Conservation (phyloP, 2,797 vertebrate species). For the Oreortyx pictus region DNA sequence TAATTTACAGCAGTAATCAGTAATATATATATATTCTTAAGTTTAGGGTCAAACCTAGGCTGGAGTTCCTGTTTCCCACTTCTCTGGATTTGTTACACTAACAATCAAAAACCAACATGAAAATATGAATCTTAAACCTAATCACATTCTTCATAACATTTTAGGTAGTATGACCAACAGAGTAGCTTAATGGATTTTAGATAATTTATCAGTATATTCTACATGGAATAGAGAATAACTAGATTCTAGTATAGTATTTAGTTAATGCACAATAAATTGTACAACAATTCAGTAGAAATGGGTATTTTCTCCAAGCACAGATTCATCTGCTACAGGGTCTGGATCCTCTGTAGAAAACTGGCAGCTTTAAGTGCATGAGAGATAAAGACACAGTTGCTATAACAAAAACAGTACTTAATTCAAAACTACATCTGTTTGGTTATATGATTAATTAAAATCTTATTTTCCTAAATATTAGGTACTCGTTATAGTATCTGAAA, state of each 20-base stretch:
- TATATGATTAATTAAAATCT: not conserved
- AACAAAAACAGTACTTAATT: not conserved
- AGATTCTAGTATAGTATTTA: not conserved
- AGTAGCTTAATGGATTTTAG: not conserved
- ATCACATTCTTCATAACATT: not conserved
- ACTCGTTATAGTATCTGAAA: accelerated
- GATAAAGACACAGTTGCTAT: not conserved
- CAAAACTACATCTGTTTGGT: not conserved
- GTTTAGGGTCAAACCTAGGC: not conserved
- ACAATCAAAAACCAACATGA: not conserved
- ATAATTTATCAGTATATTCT: constrained; percentile 13
- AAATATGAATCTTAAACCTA: not conserved
- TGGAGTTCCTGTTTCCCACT: not conserved
- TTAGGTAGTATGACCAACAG: not conserved
- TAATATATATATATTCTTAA: not conserved
- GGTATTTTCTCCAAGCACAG: not conserved
- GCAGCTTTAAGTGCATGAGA: not conserved
- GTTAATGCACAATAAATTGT: not conserved
- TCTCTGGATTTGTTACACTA: not conserved
- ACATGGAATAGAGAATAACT: not conserved
- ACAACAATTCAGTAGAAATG: not conserved
- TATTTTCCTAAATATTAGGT: not conserved
- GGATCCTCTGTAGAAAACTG: not conserved
- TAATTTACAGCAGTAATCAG: not conserved
- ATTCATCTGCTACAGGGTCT: not conserved